Conservation (phyloP, 1,140 invertebrate genomes). For the Cydia splendana region DNA sequence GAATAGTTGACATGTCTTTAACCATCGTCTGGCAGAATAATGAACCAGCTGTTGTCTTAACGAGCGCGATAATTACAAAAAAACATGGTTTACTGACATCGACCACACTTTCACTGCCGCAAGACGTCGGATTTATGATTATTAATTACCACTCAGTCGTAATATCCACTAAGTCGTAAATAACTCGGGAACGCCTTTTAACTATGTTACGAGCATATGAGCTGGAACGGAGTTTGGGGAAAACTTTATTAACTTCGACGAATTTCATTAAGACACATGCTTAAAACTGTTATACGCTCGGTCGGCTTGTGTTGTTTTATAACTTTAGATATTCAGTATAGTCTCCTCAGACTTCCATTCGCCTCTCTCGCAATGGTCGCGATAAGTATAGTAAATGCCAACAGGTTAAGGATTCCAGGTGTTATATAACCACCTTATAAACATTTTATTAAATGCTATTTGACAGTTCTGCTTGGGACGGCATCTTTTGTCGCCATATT, state of each 20-base stretch:
- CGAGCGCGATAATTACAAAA: slow-evolving; percentile 16
- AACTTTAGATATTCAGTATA: not conserved
- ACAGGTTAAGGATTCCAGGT: too few species aligned
- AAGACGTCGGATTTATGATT: slow-evolving; percentile 2
- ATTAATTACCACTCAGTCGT: slow-evolving; percentile 20
- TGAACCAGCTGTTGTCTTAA: slow-evolving; percentile 12
- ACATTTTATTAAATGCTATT: too few species aligned
- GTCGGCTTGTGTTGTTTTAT: not conserved
- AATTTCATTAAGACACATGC: not conserved
- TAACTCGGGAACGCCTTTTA: slow-evolving; percentile 9
- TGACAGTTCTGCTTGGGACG: too few species aligned
- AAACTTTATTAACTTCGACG: not conserved
- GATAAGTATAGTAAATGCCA: too few species aligned
- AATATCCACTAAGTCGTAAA: slow-evolving; percentile 8
- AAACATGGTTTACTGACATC: slow-evolving; percentile 19
- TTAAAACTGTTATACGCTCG: not conserved
- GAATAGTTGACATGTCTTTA: not conserved
- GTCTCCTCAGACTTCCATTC: too few species aligned
- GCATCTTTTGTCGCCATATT: too few species aligned
- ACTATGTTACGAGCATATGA: not conserved
- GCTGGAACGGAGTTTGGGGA: not conserved
- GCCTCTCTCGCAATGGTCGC: too few species aligned
- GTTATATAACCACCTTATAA: too few species aligned
- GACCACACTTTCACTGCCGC: slow-evolving; percentile 1
- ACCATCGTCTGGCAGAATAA: slow-evolving; percentile 7